Conservation (phyloP, 2,797 vertebrate species). For the Tenualosa thibaudeaui region DNA sequence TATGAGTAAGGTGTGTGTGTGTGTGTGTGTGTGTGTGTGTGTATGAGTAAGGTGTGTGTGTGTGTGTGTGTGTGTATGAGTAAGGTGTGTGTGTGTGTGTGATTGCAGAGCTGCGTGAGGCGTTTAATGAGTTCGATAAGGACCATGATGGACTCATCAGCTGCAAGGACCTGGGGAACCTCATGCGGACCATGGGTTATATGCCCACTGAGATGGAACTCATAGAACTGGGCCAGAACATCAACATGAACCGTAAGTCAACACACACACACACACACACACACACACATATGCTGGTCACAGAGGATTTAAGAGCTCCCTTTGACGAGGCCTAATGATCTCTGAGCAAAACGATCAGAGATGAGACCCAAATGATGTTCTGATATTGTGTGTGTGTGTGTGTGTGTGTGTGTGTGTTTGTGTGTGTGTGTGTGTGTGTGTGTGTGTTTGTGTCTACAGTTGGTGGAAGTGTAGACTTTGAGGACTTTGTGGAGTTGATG, state of each 20-base stretch:
- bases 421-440: slow-evolving; percentile 12
- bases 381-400: no score
- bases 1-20: no score
- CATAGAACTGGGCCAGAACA: slow-evolving; percentile 91
- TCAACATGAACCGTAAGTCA: slow-evolving; percentile 80
- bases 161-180: slow-evolving; percentile 93
- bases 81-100: no score
- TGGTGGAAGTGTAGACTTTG: slow-evolving; percentile 75
- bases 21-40: no score
- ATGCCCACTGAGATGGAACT: slow-evolving; percentile 99
- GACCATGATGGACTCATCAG: slow-evolving; percentile 91
- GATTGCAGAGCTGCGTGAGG: slow-evolving; percentile 85
- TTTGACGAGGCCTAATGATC: no score
- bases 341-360: no score
- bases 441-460: slow-evolving; percentile 53
- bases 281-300: neutral
- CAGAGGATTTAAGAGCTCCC: no score
- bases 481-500: slow-evolving; percentile 78
- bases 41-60: no score
- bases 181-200: slow-evolving; percentile 97
- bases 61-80: no score
- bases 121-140: slow-evolving; percentile 92
- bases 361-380: no score
- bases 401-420: no score
- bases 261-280: neutral